Conservation (phyloP, 2,888 invertebrate species). For the Tetrapedia diversipes region DNA sequence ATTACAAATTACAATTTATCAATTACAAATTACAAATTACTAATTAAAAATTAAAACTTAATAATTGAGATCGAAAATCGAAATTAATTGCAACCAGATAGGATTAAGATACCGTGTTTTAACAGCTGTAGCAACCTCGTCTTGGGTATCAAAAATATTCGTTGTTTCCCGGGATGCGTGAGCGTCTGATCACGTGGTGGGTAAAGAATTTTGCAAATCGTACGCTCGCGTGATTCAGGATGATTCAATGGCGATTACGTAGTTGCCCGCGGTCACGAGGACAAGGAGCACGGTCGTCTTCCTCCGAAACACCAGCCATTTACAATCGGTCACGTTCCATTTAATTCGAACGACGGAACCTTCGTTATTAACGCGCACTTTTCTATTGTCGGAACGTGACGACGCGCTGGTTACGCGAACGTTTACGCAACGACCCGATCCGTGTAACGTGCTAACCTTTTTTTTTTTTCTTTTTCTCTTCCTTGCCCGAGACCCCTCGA, state of each 20-base stretch:
- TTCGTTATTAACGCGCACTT: constrained; percentile 51
- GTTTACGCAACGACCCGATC: constrained; percentile 59
- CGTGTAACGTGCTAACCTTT: constrained; percentile 51
- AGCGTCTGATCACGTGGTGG: not conserved
- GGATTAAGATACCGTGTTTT: too few relatives aligned
- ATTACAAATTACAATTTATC: too few relatives aligned
- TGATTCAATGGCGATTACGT: constrained; percentile 15
- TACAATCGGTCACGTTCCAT: constrained; percentile 60
- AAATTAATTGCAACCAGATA: too few relatives aligned
- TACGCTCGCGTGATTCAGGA: constrained; percentile 8
- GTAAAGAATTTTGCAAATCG: not conserved
- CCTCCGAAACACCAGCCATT: constrained; percentile 24
- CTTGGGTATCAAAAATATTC: too few relatives aligned
- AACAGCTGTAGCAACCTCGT: too few relatives aligned
- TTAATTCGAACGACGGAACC: constrained; percentile 35
- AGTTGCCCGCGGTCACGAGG: constrained; percentile 14
- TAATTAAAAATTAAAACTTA: too few relatives aligned
- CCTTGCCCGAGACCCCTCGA: constrained; percentile 44
- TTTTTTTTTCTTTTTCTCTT: constrained; percentile 18
- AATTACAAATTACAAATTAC: too few relatives aligned
- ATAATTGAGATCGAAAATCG: too few relatives aligned
- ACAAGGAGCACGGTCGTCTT: constrained; percentile 22
- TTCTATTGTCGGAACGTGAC: constrained; percentile 58
- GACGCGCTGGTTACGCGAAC: constrained; percentile 39
- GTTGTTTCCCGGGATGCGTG: too few relatives aligned